phyloP scores from a whole-genome alignment of 2,797 vertebrate species.

The Lepilemur ruficaudatus region DNA sequence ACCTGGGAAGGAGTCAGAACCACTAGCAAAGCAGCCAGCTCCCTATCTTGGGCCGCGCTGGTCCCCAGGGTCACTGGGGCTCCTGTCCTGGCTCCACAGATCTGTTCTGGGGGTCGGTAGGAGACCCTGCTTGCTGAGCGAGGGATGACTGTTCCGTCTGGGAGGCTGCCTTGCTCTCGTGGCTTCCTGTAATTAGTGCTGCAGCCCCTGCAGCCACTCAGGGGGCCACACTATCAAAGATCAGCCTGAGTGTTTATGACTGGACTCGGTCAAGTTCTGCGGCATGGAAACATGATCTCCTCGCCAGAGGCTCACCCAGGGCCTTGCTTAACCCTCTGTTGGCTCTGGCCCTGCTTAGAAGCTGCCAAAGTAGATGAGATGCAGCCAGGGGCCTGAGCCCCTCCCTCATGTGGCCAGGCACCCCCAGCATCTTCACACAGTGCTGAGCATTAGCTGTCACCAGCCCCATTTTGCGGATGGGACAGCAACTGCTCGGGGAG shows the following conservation, averaged over 20 bases:
- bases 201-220: constrained; percentile 79
- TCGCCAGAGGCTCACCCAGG: constrained; percentile 60
- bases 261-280: constrained; percentile 82
- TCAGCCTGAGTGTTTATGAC: constrained; percentile 80
- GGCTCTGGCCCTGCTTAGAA: not conserved
- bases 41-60: no score
- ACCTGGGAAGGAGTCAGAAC: constrained; percentile 65
- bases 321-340: constrained; percentile 80
- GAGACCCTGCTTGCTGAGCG: constrained; percentile 74
- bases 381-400: not conserved
- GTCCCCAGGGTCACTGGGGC: not conserved
- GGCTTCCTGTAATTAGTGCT: constrained; percentile 85
- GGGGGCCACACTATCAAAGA: constrained; percentile 83
- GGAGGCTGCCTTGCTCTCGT: constrained; percentile 81
- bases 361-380: not conserved
- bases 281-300: constrained; percentile 78
- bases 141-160: constrained; percentile 73
- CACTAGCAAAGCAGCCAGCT: constrained; percentile 58
- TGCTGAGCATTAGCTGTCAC: not conserved
- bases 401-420: not conserved
- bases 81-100: constrained; percentile 53
- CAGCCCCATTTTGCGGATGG: not conserved
- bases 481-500: not conserved
- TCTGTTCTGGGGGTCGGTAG: constrained; percentile 65
- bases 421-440: not conserved